phyloP scores from a whole-genome alignment of 1,140 invertebrate species.

The Rhizoglyphus robini region DNA sequence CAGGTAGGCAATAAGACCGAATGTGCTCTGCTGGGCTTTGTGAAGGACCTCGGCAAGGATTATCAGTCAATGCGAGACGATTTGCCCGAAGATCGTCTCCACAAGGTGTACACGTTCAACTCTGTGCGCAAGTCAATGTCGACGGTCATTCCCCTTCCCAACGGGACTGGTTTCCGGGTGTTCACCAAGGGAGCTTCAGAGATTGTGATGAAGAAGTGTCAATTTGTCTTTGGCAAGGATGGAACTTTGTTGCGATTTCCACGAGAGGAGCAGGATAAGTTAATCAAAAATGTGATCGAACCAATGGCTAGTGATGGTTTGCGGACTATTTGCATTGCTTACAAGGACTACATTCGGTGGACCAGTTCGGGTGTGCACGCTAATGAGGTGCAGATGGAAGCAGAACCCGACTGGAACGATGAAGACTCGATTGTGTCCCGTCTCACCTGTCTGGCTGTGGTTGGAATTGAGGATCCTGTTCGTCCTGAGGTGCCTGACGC shows the following conservation, averaged over 20 bases:
- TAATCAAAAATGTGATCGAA: conserved; percentile 91
- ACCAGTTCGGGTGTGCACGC: conserved; percentile 45
- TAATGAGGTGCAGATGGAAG: conserved; percentile 59
- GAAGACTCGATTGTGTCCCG: conserved; percentile 83
- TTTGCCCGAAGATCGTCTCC: conserved; percentile 75
- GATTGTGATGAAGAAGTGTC: conserved; percentile 97
- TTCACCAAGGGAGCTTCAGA: conserved; percentile 96
- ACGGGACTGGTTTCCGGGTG: conserved; percentile 71
- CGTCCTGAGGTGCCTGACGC: conserved; percentile 89
- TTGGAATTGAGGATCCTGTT: conserved; percentile 98
- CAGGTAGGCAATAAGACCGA: conserved; percentile 99
- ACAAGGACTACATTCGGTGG: conserved; percentile 83
- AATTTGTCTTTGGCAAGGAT: conserved; percentile 85
- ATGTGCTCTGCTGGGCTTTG: conserved; percentile 89
- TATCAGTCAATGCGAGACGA: conserved; percentile 81
- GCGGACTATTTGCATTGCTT: conserved; percentile 89
- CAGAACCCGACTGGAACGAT: conserved; percentile 93
- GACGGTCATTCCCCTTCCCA: conserved; percentile 61
- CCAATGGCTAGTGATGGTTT: conserved; percentile 98
- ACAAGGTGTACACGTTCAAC: conserved; percentile 96
- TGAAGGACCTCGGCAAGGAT: conserved; percentile 69
- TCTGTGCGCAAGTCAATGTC: conserved; percentile 97
- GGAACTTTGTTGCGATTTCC: conserved; percentile 80
- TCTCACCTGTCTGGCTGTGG: conserved; percentile 85
- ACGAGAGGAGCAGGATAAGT: conserved; percentile 75